A percentile compares a stretch with the other conserved stretches of the same genome.
These are phyloP conservation scores for Porites cylindrica DNA, from an alignment of 92 coral and sea anemone genomes.

Conservation along the genomic window DNA sequence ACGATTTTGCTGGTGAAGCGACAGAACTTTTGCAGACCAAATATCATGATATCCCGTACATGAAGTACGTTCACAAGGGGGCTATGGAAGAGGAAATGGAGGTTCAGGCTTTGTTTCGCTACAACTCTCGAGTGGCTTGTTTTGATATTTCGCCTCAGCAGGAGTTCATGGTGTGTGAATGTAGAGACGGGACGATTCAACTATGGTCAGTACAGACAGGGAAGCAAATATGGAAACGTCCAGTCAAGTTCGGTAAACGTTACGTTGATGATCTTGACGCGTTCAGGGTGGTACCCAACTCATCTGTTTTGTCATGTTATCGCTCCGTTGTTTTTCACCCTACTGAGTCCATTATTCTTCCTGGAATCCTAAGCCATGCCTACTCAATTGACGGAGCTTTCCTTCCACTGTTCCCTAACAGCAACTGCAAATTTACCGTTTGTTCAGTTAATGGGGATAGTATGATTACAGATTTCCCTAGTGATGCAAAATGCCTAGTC, in stretches of 20 bases:
- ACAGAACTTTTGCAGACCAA: background rate
- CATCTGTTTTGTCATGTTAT: background rate
- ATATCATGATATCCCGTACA: background rate
- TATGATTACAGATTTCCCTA: conserved; percentile 20
- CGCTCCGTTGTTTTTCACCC: conserved; percentile 31
- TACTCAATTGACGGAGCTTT: background rate
- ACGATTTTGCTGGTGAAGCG: background rate
- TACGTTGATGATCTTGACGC: background rate
- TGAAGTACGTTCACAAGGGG: background rate
- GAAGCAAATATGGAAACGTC: conserved; percentile 12
- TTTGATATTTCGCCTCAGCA: conserved; percentile 16
- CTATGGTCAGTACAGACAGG: conserved; percentile 3
- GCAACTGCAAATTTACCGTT: conserved; percentile 4
- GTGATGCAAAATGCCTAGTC: background rate
- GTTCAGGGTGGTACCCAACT: background rate
- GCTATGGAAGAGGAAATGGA: background rate
- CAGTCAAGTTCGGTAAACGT: background rate
- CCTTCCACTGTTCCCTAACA: background rate
- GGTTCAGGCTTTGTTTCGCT: background rate
- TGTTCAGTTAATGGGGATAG: conserved; percentile 25
- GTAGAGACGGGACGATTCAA: background rate
- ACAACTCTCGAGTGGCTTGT: background rate
- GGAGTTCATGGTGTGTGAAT: conserved; percentile 20
- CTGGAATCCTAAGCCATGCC: background rate
- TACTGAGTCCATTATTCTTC: background rate